Conservation (phyloP, 2,113 vertebrate genomes). For the Pituophis catenifer region DNA sequence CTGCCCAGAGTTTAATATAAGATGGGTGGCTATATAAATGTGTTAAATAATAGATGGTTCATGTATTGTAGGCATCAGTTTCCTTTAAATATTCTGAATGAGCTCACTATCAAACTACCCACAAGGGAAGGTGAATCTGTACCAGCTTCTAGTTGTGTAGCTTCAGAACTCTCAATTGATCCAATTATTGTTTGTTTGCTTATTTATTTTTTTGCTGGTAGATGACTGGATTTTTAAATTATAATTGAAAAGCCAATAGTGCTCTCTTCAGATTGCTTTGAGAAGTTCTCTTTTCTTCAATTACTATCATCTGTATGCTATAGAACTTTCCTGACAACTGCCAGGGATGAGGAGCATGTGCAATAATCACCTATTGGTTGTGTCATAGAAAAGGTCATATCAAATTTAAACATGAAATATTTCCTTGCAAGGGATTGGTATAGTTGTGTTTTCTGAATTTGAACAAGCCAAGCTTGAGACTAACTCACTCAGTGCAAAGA, state of each 20-base stretch:
- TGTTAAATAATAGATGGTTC: too few relatives aligned
- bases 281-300: not conserved
- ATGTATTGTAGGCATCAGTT: not conserved
- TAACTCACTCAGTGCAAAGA: not conserved
- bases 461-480: not conserved
- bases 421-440: not conserved
- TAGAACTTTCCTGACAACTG: not conserved
- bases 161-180: not conserved
- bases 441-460: not conserved
- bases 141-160: not conserved
- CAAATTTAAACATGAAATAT: not conserved
- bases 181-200: not conserved
- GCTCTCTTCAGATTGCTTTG: not conserved
- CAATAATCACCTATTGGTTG: not conserved
- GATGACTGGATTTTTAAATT: not conserved
- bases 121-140: not conserved
- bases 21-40: too few relatives aligned
- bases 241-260: not conserved
- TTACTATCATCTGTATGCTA: not conserved
- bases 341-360: not conserved
- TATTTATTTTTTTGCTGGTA: not conserved
- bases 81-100: not conserved
- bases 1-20: too few relatives aligned
- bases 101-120: not conserved
- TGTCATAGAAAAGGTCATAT: not conserved